These are phyloP conservation scores for Aurelia sp. DNA, from an alignment of 30 jellyfish, hydroid and myxozoan genomes.

Conservation along the genomic window DNA sequence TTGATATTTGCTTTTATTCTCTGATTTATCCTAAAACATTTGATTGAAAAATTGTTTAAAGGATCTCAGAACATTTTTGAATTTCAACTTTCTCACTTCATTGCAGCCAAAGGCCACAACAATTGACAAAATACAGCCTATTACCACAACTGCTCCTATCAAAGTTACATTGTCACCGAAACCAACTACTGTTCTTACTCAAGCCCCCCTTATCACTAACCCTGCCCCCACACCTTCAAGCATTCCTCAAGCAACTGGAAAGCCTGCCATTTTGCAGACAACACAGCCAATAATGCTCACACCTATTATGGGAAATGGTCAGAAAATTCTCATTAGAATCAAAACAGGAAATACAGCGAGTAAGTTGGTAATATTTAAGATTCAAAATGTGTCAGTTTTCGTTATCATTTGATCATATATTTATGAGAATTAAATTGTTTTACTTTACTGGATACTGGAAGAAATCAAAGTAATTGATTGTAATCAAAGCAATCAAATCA, in stretches of 20 bases:
- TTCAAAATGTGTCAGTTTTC: not conserved
- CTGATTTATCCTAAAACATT: too few relatives aligned
- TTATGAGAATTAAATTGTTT: not conserved
- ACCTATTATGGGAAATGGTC: constrained; percentile 41
- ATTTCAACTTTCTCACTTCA: too few relatives aligned
- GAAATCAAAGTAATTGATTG: too few relatives aligned
- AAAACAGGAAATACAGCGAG: constrained; percentile 41
- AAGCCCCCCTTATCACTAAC: constrained; percentile 21
- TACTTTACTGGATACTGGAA: too few relatives aligned
- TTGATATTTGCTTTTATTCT: too few relatives aligned
- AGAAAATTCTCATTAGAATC: constrained; percentile 35
- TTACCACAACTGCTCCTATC: constrained; percentile 18
- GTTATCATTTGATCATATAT: not conserved
- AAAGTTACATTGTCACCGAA: constrained; percentile 1
- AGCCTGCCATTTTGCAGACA: constrained; percentile 1
- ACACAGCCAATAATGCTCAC: constrained; percentile 25
- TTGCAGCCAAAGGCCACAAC: too few relatives aligned
- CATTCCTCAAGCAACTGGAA: constrained; percentile 5
- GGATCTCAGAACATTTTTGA: too few relatives aligned
- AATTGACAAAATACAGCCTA: not conserved
- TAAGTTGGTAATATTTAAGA: not conserved
- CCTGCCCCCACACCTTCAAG: constrained; percentile 7
- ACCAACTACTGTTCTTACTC: constrained; percentile 2
- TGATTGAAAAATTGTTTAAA: too few relatives aligned
- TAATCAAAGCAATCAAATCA: too few relatives aligned